Base-by-base conservation (phyloP, 2,888 invertebrate species). In the Drosophila anceps region DNA sequence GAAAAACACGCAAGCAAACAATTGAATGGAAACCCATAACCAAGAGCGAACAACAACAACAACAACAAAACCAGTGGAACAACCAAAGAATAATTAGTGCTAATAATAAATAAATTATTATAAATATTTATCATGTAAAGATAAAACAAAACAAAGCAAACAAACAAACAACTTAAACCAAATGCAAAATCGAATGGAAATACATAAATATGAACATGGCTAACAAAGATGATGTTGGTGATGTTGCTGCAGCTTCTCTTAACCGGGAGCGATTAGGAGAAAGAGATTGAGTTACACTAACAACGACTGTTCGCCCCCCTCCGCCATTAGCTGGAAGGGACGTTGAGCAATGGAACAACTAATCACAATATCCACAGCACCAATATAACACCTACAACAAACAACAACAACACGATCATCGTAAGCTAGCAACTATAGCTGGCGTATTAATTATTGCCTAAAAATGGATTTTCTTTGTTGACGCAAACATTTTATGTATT, bases 321-420 rank as follows among this genome's bases (percentile, higher is more conserved):
- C 94, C 95, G 66, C 91, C 94, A 20, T 95, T 90, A 94, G 53
- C 94, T 92, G 96, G 96, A 92, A 95, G 95, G 95, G 96, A 96
- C 93, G 96, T 95, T 90, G 96, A 96, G 93, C 92, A 85, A 83
- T 57, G 67, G 53, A 73, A 71, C 69, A 74, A 71, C 68, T 71
- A 85, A 69, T 62, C 63, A 73, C 50, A 62, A 65, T 62, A 63
- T 20, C 60, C 63, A 58, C 51, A 65, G 65, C 65, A 61, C 65
- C 69, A 63, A 67, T 60, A 67, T 60, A 76, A 61, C 65, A 80
- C 51, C 69, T 58, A 39, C 66, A n/a, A 44, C 24, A 24, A 24
- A n/a, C 50, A 50, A 48, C 46, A 60, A 54, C 61, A 73, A 57
- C 60, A 74, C 57, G 48, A 55, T 48, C 73, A 51, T 53, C 53